Evolutionary conservation across 2,797 vertebrate genomes (phyloP).

Genomic region (Enteromius thamalakanensis): DNA sequence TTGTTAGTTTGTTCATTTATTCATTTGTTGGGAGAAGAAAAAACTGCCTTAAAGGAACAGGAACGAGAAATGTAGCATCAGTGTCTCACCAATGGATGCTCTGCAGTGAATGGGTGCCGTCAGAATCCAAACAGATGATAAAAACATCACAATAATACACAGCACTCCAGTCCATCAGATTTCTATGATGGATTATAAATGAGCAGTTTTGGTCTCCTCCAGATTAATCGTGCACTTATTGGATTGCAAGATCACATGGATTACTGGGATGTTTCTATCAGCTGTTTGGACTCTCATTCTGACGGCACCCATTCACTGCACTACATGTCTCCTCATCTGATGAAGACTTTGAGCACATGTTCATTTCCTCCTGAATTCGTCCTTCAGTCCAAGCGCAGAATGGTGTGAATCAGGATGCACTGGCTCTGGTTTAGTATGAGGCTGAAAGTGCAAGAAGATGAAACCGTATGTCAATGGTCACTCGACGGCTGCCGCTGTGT

Average conservation of each 20-base stretch:
- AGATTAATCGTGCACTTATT: neutral
- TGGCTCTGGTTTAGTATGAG: neutral
- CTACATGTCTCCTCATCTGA: neutral
- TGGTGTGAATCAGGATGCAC: neutral
- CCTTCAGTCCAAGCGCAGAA: neutral
- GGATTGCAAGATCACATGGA: neutral
- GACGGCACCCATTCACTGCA: neutral
- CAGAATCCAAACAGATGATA: neutral
- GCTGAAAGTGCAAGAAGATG: conserved; percentile 65
- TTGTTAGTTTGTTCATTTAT: neutral
- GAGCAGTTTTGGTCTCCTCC: neutral
- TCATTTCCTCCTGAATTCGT: neutral
- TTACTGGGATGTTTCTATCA: neutral
- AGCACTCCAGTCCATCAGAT: neutral
- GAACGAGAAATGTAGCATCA: neutral
- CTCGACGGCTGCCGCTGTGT: conserved; percentile 70
- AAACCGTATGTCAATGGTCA: conserved; percentile 63
- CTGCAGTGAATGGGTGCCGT: neutral
- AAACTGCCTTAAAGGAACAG: neutral
- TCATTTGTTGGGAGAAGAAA: neutral
- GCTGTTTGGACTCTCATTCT: neutral
- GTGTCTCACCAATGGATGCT: neutral
- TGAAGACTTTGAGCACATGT: neutral
- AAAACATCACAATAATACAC: neutral
- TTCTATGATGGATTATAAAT: too few relatives aligned